Conservation (phyloP, 2,113 vertebrate species). For the Heterocephalus glaber region DNA sequence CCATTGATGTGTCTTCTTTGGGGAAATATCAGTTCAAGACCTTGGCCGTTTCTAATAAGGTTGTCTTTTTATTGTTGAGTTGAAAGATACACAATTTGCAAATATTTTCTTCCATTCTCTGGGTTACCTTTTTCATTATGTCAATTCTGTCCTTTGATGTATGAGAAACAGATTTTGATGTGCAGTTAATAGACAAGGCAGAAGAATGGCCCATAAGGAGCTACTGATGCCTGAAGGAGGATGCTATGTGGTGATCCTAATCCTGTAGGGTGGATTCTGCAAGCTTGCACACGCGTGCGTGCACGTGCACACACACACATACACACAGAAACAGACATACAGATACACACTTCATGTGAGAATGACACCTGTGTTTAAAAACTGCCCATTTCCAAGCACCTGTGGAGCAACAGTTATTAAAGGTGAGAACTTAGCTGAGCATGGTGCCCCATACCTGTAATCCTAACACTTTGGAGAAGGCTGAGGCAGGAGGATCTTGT, state of each 20-base stretch:
- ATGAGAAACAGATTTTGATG: not conserved
- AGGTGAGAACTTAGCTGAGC: not conserved
- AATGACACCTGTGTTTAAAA: not conserved
- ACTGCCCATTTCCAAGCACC: not conserved
- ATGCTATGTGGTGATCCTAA: not conserved
- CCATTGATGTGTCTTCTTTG: not conserved
- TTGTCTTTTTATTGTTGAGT: not conserved
- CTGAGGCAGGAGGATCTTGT: not conserved
- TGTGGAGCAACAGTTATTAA: not conserved
- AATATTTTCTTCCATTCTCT: not conserved
- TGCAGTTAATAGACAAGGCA: not conserved
- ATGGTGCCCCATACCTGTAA: not conserved
- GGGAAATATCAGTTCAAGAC: not conserved
- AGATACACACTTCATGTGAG: not conserved
- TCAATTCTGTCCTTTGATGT: not conserved
- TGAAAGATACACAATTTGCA: not conserved
- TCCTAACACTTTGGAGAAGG: not conserved
- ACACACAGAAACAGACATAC: not conserved
- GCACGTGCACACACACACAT: not conserved
- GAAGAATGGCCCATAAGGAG: not conserved
- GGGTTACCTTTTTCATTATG: not conserved
- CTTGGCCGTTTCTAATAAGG: not conserved
- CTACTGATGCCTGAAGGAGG: not conserved
- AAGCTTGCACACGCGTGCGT: not conserved
- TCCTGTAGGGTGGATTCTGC: not conserved